A percentile compares a stretch with the other conserved stretches of the same genome.
These are phyloP conservation scores for Yponomeuta evonymella DNA, from an alignment of 2,888 invertebrate genomes.

Conservation along the genomic window DNA sequence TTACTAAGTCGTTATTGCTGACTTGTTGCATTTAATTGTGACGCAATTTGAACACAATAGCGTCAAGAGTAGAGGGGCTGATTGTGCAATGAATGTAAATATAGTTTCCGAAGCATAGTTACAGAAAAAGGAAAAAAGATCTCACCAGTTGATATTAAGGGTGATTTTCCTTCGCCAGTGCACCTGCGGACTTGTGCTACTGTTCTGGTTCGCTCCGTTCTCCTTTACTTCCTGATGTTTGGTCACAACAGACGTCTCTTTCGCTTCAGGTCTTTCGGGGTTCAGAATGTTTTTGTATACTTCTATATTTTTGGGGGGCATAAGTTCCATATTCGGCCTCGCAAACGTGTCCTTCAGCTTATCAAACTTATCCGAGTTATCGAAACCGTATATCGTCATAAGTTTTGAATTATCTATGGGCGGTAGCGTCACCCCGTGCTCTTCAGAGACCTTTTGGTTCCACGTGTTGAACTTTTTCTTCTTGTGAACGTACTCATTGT, in stretches of 20 bases:
- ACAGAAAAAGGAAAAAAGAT: constrained; percentile 11
- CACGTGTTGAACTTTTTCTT: constrained; percentile 58
- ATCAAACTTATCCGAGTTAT: neutral
- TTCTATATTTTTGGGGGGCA: constrained; percentile 55
- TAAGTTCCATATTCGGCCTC: constrained; percentile 38
- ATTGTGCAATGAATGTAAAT: neutral
- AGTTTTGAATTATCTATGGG: neutral
- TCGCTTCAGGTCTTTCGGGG: constrained; percentile 32
- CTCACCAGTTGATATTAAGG: constrained; percentile 49
- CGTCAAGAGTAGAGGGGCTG: no score
- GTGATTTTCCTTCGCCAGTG: constrained; percentile 57
- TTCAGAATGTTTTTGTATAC: constrained; percentile 65
- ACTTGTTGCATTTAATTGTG: no score
- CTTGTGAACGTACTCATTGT: constrained; percentile 63
- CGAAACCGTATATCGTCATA: neutral
- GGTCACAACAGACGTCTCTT: constrained; percentile 34
- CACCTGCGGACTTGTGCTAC: constrained; percentile 38
- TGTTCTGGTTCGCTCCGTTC: constrained; percentile 23
- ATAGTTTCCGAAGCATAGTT: neutral
- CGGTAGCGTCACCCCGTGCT: constrained; percentile 19
- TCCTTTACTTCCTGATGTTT: constrained; percentile 29
- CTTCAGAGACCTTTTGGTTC: neutral
- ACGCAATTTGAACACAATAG: no score
- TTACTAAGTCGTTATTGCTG: no score
- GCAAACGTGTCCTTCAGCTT: constrained; percentile 31